Percentiles rank a stretch among this genome's conserved stretches.
Evolutionary conservation across 2,113 vertebrate species (phyloP).

Genomic region (Elanus axillaris): DNA sequence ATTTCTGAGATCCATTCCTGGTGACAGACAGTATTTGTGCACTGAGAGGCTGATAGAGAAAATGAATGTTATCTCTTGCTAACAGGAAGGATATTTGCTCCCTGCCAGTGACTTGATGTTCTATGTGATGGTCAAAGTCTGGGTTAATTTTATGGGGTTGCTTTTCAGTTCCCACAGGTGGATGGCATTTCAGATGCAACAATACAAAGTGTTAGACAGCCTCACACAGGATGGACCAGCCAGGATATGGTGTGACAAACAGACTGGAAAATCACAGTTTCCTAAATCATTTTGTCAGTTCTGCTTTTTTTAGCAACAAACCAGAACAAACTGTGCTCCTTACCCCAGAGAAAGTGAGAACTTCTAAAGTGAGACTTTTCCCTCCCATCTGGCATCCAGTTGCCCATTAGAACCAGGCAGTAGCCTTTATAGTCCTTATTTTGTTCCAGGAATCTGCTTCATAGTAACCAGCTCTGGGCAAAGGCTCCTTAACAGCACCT

Average conservation of each 20-base stretch:
- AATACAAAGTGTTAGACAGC: background rate
- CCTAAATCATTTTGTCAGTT: background rate
- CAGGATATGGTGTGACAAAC: background rate
- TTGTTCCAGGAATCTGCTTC: background rate
- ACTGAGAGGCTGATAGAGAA: background rate
- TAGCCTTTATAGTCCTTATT: background rate
- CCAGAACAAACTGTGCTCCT: background rate
- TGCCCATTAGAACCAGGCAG: background rate
- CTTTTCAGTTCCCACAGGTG: background rate
- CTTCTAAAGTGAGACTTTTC: background rate
- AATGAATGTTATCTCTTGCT: slow-evolving; percentile 15
- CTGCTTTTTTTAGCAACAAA: background rate
- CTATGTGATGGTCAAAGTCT: background rate
- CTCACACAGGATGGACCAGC: background rate
- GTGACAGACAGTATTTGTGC: background rate
- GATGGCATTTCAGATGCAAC: background rate
- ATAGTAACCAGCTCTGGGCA: background rate
- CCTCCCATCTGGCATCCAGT: background rate
- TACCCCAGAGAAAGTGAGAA: background rate
- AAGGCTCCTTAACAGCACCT: background rate
- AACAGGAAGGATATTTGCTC: background rate
- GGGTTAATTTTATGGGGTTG: background rate
- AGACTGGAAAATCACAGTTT: background rate
- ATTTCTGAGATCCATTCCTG: background rate
- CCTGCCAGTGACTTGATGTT: background rate